Base-by-base conservation (phyloP, 2,797 vertebrate species). In the Dicrostonyx torquatus region DNA sequence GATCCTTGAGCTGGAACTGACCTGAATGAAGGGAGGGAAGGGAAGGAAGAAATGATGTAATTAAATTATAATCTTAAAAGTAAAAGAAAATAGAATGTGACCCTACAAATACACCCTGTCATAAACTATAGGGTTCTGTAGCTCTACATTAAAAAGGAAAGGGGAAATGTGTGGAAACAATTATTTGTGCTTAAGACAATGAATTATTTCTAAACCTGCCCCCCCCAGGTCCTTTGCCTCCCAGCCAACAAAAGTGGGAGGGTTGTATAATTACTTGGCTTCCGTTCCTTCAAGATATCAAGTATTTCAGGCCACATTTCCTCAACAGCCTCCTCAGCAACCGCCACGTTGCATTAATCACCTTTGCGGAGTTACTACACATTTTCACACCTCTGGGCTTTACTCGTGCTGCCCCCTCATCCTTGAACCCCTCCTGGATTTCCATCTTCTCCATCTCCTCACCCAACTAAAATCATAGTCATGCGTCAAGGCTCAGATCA, bases 381-480 rank as follows among this genome's bases (percentile, higher is more conserved):
- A 83, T 0, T 34, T 84, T 87, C 50, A 94, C 87, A 93, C 68
- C n/a, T 91, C 68, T 53, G 17, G 58, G 58, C 50, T 89, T 93
- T 31, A 53, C 34, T 66, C 73, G 31, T 53, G 43, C 45, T 86
- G 22, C 94, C 87, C 55, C 55, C 31, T 94, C 85, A 64, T 75
- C 50, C 73, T 58, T 26, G 72, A 45, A 86, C 72, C 73, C 43
- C 68, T 72, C 78, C 48, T 93, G 55, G 55, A 40, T 80, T 79
- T 89, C 70, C 40, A 17, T 84, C 60, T 45, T 89, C 79, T 76
- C 72, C 14, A 76, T 72, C 50, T 91, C 37, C 58, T 91, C 79
- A 93, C 22, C 45, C 68, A 88, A 72, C 89, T 92, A 95, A 96
- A 94, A 91, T 76, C 43, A 68, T 48, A 79, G 64, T 83, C 91